These are phyloP conservation scores for Solea senegalensis DNA, from an alignment of 2,113 vertebrate species.

Conservation along the genomic window DNA sequence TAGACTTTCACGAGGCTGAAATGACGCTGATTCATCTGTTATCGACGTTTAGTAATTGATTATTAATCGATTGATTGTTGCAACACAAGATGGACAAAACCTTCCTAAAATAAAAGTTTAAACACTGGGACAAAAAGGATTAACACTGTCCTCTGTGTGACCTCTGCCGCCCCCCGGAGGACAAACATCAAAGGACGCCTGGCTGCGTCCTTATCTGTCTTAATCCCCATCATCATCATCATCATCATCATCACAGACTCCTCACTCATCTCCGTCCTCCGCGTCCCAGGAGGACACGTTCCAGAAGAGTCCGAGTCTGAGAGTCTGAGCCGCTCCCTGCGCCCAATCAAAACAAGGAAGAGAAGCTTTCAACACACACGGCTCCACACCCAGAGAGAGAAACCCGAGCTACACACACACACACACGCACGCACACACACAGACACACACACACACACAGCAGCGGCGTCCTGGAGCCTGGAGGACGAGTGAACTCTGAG, in stretches of 20 bases:
- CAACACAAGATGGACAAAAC: too few relatives aligned
- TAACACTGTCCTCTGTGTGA: too few relatives aligned
- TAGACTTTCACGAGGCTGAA: too few relatives aligned
- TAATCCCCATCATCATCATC: not conserved
- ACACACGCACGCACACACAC: not conserved
- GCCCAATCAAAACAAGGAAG: slow-evolving; percentile 71
- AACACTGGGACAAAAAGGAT: too few relatives aligned
- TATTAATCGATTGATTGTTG: too few relatives aligned
- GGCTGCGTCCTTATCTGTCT: too few relatives aligned
- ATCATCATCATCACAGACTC: not conserved
- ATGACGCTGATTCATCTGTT: too few relatives aligned
- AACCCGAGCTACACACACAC: slow-evolving; percentile 30
- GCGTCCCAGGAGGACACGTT: slow-evolving; percentile 17
- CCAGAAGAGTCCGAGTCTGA: slow-evolving; percentile 11
- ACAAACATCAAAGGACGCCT: too few relatives aligned
- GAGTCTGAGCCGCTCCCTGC: slow-evolving; percentile 33
- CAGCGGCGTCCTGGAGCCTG: slow-evolving; percentile 1
- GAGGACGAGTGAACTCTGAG: not conserved
- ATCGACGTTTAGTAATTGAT: too few relatives aligned
- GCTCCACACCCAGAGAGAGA: slow-evolving; percentile 45
- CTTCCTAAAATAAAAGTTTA: too few relatives aligned
- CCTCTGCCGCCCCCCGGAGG: too few relatives aligned
- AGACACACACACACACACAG: not conserved
- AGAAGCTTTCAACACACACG: slow-evolving; percentile 47
- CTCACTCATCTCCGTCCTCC: not conserved